Base-by-base conservation (phyloP, 2,113 vertebrate genomes). In the Bubo scandiacus region DNA sequence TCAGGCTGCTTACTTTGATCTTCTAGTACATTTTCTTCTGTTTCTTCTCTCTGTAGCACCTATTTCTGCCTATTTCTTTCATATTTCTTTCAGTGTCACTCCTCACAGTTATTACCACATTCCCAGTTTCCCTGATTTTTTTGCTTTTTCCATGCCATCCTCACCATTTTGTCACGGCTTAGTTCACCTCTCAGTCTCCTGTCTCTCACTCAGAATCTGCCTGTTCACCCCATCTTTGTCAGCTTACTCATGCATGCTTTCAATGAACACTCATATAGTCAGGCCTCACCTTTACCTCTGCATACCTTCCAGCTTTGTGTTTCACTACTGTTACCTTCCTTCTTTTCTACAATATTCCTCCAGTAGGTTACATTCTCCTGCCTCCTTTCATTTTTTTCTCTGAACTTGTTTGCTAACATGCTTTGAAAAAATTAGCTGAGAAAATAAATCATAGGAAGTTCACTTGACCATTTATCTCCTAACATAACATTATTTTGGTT, bases 401-500 rank as follows among this genome's bases (percentile, higher is more conserved):
- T 23, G 14, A 78, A 30, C 18, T 51, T 61, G 12, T 62, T 82
- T 67, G 54, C 38, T 78, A 10, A 67, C 73, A 54, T 57, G n/a
- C 29, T 52, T 51, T 74, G 61, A 29, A 82, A 77, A 51, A 38
- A 26, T 16, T 34, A 45, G 16, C 17, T 25, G 20, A 74, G n/a
- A 95, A 68, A 66, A 52, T 30, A 62, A 54, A 49, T n/a, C 32
- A 16, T 6, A 19, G 58, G 38, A 93, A 58, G 18, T 38, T 83
- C 58, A 62, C 7, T 22, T 0, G 0, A 16, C 4, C 5, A 45
- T 27, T 27, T 67, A 32, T 72, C 17, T 43, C 13, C 27, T 62
- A 62, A 75, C 20, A 29, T 4, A 58, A 7, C 23, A 30, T 45
- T 36, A 8, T 38, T 68, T 51, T 42, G 25, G 15, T 55, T 67